Evolutionary conservation across 2,888 invertebrate species (phyloP), one percentile per base, ranked within the genome.

Genomic region (Synanthedon andrenaeformis): DNA sequence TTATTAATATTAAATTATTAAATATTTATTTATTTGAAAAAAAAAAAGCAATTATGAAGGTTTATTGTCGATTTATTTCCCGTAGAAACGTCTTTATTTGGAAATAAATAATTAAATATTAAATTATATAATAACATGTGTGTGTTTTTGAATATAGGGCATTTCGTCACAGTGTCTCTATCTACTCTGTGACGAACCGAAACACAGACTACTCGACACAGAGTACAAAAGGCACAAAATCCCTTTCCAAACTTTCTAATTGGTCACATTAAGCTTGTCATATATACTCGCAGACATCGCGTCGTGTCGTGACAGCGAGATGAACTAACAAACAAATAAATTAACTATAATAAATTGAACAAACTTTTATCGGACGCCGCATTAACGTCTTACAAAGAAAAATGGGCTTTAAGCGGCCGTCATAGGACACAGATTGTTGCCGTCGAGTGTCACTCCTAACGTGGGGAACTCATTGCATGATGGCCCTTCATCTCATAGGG

Each of bases 251-350:
- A 53, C 49, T 53, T 53, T 53, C 41, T 53, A 53, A 53, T 53
- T 53, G 49, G 28, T 13, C 41, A 41, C 6, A 49, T 49, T 41
- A 41, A 14, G 48, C 49, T 12, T 41, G 41, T 49, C 49, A 41
- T 48, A 19, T 28, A 49, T 49, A 49, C 28, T 28, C 17, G 52
- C 11, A 35, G 13, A 48, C 12, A 19, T 42, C 42, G n/a, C 10
- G 52, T 52, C 28, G 53, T 62, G 65, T 62, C 66, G 60, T 65
- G 66, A 65, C 65, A 64, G 51, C 60, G 42, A 55, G 60, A 57
- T 52, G 53, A 54, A 61, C 67, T 63, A 60, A 69, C 74, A 74
- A 74, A 74, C 74, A 74, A 72, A 74, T 74, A 74, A 71, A 74
- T 74, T 74, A 72, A 66, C 69, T 58, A 61, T 69, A 70, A 70